Conservation (phyloP, 1,140 invertebrate species). For the Sarcophaga bullata region DNA sequence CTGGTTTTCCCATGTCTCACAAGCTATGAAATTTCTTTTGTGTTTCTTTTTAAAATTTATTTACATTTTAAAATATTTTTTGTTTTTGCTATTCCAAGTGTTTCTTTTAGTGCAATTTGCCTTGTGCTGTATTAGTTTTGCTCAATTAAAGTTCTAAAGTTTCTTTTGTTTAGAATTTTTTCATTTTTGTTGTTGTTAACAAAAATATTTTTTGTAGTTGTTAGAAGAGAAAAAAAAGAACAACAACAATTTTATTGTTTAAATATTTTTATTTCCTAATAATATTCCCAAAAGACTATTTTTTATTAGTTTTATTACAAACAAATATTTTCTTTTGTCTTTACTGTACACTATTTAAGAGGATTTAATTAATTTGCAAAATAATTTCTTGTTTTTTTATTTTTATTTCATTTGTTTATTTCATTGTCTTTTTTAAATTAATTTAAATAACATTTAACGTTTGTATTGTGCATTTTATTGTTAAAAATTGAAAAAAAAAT, state of each 20-base stretch:
- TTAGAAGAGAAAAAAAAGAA: not conserved
- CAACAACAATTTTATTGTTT: not conserved
- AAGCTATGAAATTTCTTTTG: too few species aligned
- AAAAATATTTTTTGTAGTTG: not conserved
- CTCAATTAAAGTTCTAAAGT: constrained; percentile 29
- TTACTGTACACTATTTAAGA: not conserved
- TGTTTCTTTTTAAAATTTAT: too few species aligned
- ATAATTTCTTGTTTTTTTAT: not conserved
- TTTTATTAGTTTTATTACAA: not conserved
- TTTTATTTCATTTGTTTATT: not conserved
- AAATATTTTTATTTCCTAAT: not conserved
- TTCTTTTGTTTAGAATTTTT: not conserved
- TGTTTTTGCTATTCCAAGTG: too few species aligned
- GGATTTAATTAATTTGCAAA: constrained; percentile 31
- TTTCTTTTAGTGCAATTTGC: too few species aligned
- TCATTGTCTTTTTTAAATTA: not conserved
- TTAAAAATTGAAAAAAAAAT: too few species aligned
- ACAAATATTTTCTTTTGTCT: not conserved
- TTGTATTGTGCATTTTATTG: too few species aligned
- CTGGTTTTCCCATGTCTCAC: too few species aligned
- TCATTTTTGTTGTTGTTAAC: not conserved
- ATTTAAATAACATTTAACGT: too few species aligned
- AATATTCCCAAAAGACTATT: constrained; percentile 5
- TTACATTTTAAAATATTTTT: too few species aligned
- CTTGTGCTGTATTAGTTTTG: not conserved